A percentile compares a stretch with the other conserved stretches of the same genome.
Evolutionary conservation across 2,888 invertebrate species (phyloP).

Genomic region (Clitarchus hookeri): DNA sequence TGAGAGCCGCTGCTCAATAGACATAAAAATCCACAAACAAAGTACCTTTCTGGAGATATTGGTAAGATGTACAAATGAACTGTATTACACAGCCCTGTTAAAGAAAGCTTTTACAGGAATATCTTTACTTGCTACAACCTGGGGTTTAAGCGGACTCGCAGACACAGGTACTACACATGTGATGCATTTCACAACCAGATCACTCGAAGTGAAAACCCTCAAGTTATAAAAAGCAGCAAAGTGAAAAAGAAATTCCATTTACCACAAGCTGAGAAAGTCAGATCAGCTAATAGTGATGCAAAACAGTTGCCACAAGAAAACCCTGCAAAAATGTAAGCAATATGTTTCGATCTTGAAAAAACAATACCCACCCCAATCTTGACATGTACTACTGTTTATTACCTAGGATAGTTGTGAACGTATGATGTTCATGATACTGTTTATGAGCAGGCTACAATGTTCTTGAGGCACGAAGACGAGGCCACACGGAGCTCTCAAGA

Average conservation of each 20-base stretch:
- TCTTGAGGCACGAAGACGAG: slow-evolving; percentile 43
- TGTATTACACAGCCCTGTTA: neutral
- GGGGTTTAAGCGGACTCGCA: neutral
- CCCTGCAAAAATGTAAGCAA: neutral
- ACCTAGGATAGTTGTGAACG: no score
- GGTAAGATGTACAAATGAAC: neutral
- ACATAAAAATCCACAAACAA: neutral
- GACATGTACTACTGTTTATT: neutral
- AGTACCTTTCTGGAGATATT: neutral
- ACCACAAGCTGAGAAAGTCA: neutral
- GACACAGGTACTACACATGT: slow-evolving; percentile 2
- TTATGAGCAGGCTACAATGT: slow-evolving; percentile 49
- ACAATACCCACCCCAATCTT: slow-evolving; percentile 16
- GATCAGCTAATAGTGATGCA: slow-evolving; percentile 11
- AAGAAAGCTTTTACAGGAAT: neutral
- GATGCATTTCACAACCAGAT: neutral
- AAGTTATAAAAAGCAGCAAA: neutral
- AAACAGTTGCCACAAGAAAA: no score
- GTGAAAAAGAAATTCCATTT: slow-evolving; percentile 1
- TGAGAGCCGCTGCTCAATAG: no score
- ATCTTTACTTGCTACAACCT: neutral
- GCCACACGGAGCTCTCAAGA: neutral
- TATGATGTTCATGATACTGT: slow-evolving; percentile 46
- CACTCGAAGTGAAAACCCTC: neutral
- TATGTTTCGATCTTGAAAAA: neutral